A percentile compares a stretch with the other conserved stretches of the same genome.
These are phyloP conservation scores for Latrodectus hesperus DNA, from an alignment of 2,888 invertebrate genomes.

Conservation along the genomic window DNA sequence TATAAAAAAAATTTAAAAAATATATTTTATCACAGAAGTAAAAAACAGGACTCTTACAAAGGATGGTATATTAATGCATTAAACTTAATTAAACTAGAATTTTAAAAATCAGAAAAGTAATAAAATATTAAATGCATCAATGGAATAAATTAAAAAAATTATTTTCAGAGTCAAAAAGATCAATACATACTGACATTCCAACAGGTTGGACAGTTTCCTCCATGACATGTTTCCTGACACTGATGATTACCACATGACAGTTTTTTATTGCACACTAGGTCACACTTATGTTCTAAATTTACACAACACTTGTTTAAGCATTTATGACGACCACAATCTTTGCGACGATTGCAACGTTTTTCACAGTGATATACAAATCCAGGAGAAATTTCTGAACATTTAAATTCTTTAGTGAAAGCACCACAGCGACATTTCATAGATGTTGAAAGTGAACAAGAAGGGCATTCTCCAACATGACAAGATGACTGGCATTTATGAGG, in stretches of 20 bases:
- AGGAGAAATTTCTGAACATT: slow-evolving; percentile 83
- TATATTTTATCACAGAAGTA: too few species aligned
- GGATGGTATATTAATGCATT: too few species aligned
- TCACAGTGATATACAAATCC: slow-evolving; percentile 85
- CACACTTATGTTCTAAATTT: slow-evolving; percentile 88
- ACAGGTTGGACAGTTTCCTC: slow-evolving; percentile 82
- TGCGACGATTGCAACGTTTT: slow-evolving; percentile 87
- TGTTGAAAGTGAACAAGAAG: slow-evolving; percentile 85
- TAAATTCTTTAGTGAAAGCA: slow-evolving; percentile 86
- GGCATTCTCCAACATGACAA: slow-evolving; percentile 85
- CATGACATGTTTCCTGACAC: slow-evolving; percentile 83
- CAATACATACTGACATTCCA: slow-evolving; percentile 83
- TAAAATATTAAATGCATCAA: background rate
- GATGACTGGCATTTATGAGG: slow-evolving; percentile 82
- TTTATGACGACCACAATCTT: slow-evolving; percentile 81
- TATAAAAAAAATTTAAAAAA: too few species aligned
- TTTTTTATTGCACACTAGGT: slow-evolving; percentile 81
- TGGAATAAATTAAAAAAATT: background rate
- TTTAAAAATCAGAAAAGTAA: background rate
- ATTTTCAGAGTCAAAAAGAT: background rate
- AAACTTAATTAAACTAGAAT: background rate
- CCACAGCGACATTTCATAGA: slow-evolving; percentile 89
- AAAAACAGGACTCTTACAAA: too few species aligned
- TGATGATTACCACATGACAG: slow-evolving; percentile 84
- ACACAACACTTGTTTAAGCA: slow-evolving; percentile 93